Base-by-base conservation (phyloP, 2,113 vertebrate genomes). In the Microtus oregoni region DNA sequence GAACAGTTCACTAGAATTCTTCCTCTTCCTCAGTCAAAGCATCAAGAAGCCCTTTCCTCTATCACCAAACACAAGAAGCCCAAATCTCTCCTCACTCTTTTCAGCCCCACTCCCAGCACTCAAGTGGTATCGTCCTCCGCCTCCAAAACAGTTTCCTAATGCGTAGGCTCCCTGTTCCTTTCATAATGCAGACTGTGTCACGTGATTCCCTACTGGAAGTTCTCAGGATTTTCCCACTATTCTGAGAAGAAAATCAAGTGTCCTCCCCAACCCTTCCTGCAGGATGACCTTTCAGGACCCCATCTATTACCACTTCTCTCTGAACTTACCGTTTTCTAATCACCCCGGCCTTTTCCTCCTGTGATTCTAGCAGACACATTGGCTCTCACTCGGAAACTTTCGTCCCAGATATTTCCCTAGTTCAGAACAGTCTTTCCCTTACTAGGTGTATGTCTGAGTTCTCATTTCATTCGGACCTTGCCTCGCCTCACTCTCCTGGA, bases 401-500 rank as follows among this genome's bases (percentile, higher is more conserved):
- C 77, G 4, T 50, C 44, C 14, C 24, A 87, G 50, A 22, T 63
- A 14, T 47, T 79, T 90, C 20, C 88, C 79, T 87, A 82, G 8
- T 68, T 75, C 12, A 50, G 11, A 91, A 65, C 32, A 72, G 20
- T 90, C 70, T 63, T 94, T 24, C 14, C n/a, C n/a, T 94, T 14
- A 4, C 58, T 38, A 3, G 55, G 41, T 86, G 19, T 90, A 17
- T 90, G 35, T 13, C 41, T 72, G 32, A 1, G 19, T 76, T 63
- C 11, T 90, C 79, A 90, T 77, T 92, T 88, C 70, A 94, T 72
- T 82, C 32, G 77, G 32, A 15, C 41, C 68, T 90, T 90, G 41
- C 12, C 30, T 63, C 41, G 44, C 14, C 77, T 90, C 9, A 44
- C 47, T 61, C 94, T 12, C 7, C 24, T 24, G 75, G 14, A 94